These are phyloP conservation scores for Eidolon dupreanum DNA, from an alignment of 2,797 vertebrate genomes.

Conservation along the genomic window DNA sequence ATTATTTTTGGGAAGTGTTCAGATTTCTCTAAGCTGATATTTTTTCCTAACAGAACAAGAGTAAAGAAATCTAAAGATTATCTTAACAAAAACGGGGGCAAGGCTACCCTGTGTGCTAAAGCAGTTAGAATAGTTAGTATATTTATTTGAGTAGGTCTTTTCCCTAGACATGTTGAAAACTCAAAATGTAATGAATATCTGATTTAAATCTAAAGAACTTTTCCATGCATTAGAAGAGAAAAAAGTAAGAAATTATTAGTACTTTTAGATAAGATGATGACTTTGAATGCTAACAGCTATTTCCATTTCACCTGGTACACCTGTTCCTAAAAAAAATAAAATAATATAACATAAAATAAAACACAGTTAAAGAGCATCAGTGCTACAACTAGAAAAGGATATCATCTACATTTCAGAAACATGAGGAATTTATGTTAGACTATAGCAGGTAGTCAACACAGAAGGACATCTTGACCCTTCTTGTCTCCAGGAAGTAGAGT, in stretches of 20 bases:
- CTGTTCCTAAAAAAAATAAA: background rate
- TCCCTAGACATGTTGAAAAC: background rate
- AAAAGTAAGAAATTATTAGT: background rate
- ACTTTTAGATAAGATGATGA: background rate
- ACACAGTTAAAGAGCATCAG: background rate
- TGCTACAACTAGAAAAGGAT: background rate
- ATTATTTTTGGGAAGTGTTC: constrained; percentile 68
- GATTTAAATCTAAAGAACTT: background rate
- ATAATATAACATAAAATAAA: background rate
- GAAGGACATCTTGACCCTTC: background rate
- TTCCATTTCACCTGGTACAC: too few species aligned
- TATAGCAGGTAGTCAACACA: background rate
- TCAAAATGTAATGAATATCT: background rate
- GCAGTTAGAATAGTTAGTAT: background rate
- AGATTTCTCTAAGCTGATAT: constrained; percentile 51
- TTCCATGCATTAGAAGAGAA: background rate
- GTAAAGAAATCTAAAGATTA: constrained; percentile 49
- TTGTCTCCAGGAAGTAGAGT: background rate
- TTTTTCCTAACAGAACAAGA: background rate
- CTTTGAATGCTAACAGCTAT: background rate
- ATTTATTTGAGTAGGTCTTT: background rate
- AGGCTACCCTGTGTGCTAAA: background rate
- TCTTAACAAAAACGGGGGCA: constrained; percentile 18
- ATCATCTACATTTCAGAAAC: background rate
- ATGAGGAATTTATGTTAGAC: background rate